These are phyloP conservation scores for Micrasema longulum DNA, from an alignment of 1,140 invertebrate species.

Conservation along the genomic window DNA sequence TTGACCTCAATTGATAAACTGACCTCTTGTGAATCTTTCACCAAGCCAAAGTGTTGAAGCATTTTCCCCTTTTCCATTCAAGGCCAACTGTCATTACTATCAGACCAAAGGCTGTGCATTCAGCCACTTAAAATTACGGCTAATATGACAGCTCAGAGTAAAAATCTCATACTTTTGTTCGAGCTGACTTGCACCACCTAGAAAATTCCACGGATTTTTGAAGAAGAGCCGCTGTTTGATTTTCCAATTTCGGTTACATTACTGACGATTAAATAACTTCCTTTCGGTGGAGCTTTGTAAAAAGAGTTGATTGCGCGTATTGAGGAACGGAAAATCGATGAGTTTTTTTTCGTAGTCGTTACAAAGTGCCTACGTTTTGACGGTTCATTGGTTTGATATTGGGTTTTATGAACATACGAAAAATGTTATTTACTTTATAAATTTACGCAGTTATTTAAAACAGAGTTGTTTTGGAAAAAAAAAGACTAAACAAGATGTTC, in stretches of 20 bases:
- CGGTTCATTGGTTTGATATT: too few species aligned
- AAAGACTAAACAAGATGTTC: too few species aligned
- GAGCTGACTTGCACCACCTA: too few species aligned
- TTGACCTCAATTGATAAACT: not conserved
- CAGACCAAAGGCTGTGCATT: slow-evolving; percentile 30
- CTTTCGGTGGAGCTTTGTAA: not conserved
- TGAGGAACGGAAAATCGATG: too few species aligned
- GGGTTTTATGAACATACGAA: not conserved
- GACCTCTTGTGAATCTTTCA: slow-evolving; percentile 29
- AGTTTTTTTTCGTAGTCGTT: too few species aligned
- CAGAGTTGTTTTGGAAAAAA: not conserved
- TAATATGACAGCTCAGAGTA: too few species aligned
- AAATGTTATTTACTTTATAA: slow-evolving; percentile 13
- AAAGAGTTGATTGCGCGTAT: not conserved
- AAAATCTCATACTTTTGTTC: too few species aligned
- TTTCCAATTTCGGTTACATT: not conserved
- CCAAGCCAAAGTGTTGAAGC: slow-evolving; percentile 41
- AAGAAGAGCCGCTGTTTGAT: not conserved
- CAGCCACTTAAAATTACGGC: too few species aligned
- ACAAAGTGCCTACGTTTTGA: too few species aligned
- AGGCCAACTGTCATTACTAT: slow-evolving; percentile 54
- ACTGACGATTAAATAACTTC: slow-evolving; percentile 5
- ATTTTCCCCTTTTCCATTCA: slow-evolving; percentile 43
- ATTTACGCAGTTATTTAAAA: not conserved
- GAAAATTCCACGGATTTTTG: too few species aligned